Evolutionary conservation across 1,140 invertebrate species (phyloP).

Genomic region (Bicyclus anynana): DNA sequence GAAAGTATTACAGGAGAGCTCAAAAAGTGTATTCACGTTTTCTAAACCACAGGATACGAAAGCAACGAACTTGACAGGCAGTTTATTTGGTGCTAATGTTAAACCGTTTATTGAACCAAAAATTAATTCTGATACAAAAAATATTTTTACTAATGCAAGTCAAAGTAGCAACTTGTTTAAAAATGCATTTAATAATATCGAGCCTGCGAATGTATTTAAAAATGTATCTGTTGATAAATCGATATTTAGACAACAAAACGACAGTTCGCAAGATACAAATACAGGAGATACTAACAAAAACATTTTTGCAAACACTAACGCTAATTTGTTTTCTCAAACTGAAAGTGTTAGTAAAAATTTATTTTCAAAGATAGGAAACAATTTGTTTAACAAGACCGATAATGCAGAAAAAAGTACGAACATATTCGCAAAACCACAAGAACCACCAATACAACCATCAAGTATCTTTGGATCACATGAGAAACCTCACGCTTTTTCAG

Average conservation of each 20-base stretch:
- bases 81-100: conserved; percentile 22
- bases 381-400: conserved; percentile 38
- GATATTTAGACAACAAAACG: conserved; percentile 33
- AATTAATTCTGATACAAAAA: conserved; percentile 13
- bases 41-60: conserved; percentile 55
- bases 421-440: conserved; percentile 31
- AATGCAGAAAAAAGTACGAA: conserved; percentile 29
- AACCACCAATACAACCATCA: conserved; percentile 20
- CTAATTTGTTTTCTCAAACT: conserved; percentile 30
- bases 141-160: conserved; percentile 19
- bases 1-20: conserved; percentile 41
- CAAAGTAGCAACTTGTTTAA: conserved; percentile 12
- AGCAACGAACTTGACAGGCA: background rate
- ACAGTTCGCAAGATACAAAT: conserved; percentile 7
- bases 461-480: conserved; percentile 45
- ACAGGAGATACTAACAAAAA: conserved; percentile 7
- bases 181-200: conserved; percentile 11
- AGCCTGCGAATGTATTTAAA: conserved; percentile 30
- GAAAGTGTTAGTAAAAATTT: conserved; percentile 28
- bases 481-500: conserved; percentile 17
- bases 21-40: conserved; percentile 56
- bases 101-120: background rate
- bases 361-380: conserved; percentile 30
- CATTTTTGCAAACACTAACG: conserved; percentile 24
- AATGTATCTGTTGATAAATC: conserved; percentile 28